phyloP scores from a whole-genome alignment of 2,888 invertebrate genomes.

The Oligia latruncula region DNA sequence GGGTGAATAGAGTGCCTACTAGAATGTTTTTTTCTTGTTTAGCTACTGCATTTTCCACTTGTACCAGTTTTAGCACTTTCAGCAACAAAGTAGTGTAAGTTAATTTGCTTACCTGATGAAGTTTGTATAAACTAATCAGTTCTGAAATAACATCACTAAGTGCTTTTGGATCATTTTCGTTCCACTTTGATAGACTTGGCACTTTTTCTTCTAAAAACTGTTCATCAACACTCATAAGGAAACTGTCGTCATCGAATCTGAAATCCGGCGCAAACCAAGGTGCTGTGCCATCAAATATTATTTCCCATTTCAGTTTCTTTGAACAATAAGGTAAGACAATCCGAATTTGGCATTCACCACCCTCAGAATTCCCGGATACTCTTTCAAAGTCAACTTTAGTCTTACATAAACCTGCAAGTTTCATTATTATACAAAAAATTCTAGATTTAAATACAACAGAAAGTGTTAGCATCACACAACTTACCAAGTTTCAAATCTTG shows the following conservation, averaged over 20 bases:
- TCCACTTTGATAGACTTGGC: conserved; percentile 92
- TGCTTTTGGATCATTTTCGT: conserved; percentile 90
- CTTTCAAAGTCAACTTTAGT: conserved; percentile 87
- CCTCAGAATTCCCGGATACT: conserved; percentile 77
- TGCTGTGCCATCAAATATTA: conserved; percentile 91
- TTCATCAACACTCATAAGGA: conserved; percentile 90
- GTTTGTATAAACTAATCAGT: conserved; percentile 91
- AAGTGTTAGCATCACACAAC: conserved; percentile 18
- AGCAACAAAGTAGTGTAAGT: background rate
- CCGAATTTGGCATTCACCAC: conserved; percentile 90
- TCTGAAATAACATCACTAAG: conserved; percentile 91
- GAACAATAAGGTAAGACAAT: conserved; percentile 93
- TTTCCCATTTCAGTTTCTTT: conserved; percentile 92
- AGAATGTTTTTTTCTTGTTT: background rate
- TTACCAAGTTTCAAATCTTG: conserved; percentile 86
- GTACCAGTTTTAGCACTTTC: background rate
- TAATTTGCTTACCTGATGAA: conserved; percentile 89
- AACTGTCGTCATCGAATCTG: conserved; percentile 92
- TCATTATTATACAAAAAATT: background rate
- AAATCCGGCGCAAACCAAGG: conserved; percentile 94
- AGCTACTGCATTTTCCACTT: background rate
- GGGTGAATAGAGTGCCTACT: background rate
- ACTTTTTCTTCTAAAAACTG: conserved; percentile 87
- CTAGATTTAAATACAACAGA: background rate
- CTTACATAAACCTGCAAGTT: conserved; percentile 83